Evolutionary conservation across 2,797 vertebrate species (phyloP), one percentile per base, ranked within the genome.

Genomic region (Pagetopsis macropterus): DNA sequence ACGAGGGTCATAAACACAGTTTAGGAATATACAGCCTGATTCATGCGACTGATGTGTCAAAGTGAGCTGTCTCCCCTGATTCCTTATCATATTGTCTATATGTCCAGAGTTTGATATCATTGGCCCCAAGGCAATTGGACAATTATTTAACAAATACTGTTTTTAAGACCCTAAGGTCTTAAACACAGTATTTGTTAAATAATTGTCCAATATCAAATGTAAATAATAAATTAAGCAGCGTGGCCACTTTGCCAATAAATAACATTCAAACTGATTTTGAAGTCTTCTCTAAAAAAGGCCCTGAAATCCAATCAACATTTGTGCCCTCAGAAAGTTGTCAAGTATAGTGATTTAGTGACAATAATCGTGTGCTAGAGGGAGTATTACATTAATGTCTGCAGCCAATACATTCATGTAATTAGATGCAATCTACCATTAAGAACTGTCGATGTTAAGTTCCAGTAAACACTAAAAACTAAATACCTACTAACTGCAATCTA

Each of bases 381-480:
- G 27, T 8, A 11, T 31, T 13, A 69, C 12, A 65, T 62, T 73
- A 46, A 65, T 62, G 16, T 37, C 33, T 37, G 27, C 4, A n/a
- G 17, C 49, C 19, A 48, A 52, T 17, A 31, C 43, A 61, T 50
- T 14, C 19, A 63, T 68, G 41, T 1, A 1, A 19, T 43, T 10
- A 68, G 31, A 62, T 17, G 48, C 23, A 52, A 52, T 19, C 0
- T 0, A 64, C 33, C 21, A 21, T 14, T 13, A 40, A 49, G 3
- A 27, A 62, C 10, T n/a, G 16, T 52, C 7, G 23, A 76, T 49
- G 51, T 4, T 11, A 70, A 21, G 40, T 70, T 51, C 15, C 44
- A 17, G 59, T 13, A 2, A 63, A 61, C 16, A 64, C 59, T 14
- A 55, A 41, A 52, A 33, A 50, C 1, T 33, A n/a, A 17, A 74